Percentiles rank a stretch among this genome's conserved stretches.
These are phyloP conservation scores for Laupala kohalensis DNA, from an alignment of 1,140 invertebrate species.

Conservation along the genomic window DNA sequence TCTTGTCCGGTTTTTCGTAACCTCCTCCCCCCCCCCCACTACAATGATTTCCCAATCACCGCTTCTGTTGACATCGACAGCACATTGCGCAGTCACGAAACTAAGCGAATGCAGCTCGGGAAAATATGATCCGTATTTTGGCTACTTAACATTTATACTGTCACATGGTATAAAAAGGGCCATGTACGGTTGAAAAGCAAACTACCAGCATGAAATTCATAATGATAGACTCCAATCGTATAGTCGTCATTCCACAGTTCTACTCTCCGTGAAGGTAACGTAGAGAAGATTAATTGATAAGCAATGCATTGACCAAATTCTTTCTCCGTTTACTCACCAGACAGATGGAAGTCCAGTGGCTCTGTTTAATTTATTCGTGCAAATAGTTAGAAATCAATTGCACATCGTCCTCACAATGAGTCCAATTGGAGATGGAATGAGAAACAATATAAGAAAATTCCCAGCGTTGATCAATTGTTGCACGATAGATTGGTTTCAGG, in stretches of 20 bases:
- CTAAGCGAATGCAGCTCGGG: too few species aligned
- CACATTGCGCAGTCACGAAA: too few species aligned
- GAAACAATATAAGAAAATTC: constrained; percentile 81
- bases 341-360: constrained; percentile 83
- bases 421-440: constrained; percentile 73
- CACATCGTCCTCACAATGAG: constrained; percentile 89
- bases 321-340: constrained; percentile 22
- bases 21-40: too few species aligned
- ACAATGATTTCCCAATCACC: too few species aligned
- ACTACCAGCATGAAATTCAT: not conserved
- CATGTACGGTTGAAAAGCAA: not conserved
- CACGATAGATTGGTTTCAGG: constrained; percentile 96
- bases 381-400: constrained; percentile 79
- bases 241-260: too few species aligned
- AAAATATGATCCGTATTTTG: too few species aligned
- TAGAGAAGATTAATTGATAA: too few species aligned
- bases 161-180: not conserved
- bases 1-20: too few species aligned
- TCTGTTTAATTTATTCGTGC: constrained; percentile 86
- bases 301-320: not conserved
- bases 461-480: constrained; percentile 92
- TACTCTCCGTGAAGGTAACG: too few species aligned
- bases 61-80: too few species aligned
- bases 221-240: not conserved
- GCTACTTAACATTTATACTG: too few species aligned